A percentile compares a stretch with the other conserved stretches of the same genome.
Evolutionary conservation across 2,113 vertebrate genomes (phyloP).

Genomic region (Sakesphorus luctuosus): DNA sequence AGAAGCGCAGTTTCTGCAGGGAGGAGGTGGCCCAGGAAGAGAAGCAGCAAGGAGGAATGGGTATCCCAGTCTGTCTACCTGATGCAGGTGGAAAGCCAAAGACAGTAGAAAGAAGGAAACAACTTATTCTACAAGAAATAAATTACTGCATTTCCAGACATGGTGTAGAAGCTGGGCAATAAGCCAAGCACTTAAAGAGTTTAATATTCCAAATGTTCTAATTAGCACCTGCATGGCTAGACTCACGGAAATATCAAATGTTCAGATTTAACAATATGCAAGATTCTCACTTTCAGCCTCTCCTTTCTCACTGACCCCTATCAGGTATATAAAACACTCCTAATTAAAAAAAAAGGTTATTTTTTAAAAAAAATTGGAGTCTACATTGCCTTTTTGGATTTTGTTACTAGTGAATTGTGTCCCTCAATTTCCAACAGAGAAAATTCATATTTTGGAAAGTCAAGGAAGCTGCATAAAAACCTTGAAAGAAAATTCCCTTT

Average conservation of each 20-base stretch:
- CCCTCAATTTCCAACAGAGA: neutral
- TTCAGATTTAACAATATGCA: neutral
- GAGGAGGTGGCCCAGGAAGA: neutral
- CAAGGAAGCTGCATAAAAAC: neutral
- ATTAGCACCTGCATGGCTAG: neutral
- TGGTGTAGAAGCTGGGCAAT: neutral
- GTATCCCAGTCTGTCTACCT: neutral
- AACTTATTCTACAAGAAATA: neutral
- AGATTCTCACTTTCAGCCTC: neutral
- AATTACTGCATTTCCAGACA: neutral
- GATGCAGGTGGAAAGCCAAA: neutral
- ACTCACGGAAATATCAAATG: neutral
- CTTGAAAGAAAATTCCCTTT: neutral
- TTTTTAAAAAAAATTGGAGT: neutral
- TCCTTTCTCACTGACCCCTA: neutral
- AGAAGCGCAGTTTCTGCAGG: neutral
- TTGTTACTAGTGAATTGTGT: neutral
- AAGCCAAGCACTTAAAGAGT: neutral
- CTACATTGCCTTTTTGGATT: neutral
- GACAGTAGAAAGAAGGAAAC: neutral
- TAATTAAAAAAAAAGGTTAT: neutral
- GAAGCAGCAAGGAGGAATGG: neutral
- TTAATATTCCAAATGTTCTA: neutral
- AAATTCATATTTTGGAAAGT: neutral
- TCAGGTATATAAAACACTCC: neutral